phyloP scores from a whole-genome alignment of 1,140 invertebrate genomes.

The Brachionus paranguensis region DNA sequence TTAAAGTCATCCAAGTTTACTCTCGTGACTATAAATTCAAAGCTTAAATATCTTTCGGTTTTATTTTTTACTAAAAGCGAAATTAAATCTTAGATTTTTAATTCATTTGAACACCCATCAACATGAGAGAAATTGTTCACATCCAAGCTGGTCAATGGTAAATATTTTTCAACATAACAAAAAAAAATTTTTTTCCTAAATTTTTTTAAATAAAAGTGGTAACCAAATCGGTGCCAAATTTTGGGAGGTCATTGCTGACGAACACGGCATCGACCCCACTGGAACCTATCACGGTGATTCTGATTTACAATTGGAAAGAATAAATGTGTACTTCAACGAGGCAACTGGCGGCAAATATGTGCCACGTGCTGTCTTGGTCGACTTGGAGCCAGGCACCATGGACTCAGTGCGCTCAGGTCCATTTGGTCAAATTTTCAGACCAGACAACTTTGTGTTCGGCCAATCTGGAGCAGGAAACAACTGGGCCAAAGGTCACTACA shows the following conservation, averaged over 20 bases:
- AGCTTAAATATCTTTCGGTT: neutral
- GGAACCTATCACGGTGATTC: constrained; percentile 78
- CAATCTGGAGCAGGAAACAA: constrained; percentile 67
- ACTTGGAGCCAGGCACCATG: constrained; percentile 90
- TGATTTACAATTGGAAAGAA: constrained; percentile 75
- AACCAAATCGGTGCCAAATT: constrained; percentile 76
- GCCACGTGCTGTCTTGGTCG: constrained; percentile 78
- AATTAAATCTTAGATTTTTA: neutral
- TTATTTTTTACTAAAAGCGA: neutral
- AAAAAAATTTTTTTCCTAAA: neutral
- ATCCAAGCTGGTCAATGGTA: constrained; percentile 67
- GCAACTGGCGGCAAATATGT: constrained; percentile 80
- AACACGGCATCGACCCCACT: constrained; percentile 81
- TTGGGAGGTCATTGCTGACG: constrained; percentile 85
- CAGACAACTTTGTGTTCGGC: constrained; percentile 77
- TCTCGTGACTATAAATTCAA: neutral
- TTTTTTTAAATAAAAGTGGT: constrained; percentile 59
- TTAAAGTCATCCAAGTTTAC: neutral
- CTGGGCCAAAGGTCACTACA: constrained; percentile 85
- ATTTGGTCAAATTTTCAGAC: constrained; percentile 74
- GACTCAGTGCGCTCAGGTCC: constrained; percentile 81
- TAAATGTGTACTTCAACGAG: constrained; percentile 87
- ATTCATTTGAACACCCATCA: constrained; percentile 40
- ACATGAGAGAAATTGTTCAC: constrained; percentile 71
- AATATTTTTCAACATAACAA: neutral